Conservation (phyloP, 2,113 vertebrate species). For the Pygoscelis antarcticus region DNA sequence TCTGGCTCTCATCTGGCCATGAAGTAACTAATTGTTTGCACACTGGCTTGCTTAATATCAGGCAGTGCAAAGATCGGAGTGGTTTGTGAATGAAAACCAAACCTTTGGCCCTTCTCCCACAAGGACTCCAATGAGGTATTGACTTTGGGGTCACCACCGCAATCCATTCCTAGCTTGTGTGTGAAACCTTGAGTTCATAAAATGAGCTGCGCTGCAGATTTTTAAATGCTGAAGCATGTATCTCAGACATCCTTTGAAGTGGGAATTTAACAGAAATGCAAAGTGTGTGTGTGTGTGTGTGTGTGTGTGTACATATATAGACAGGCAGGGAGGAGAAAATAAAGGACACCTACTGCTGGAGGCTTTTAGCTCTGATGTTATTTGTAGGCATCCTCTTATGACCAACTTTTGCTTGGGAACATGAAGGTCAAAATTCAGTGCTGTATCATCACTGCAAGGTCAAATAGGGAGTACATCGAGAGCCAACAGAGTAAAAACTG, state of each 20-base stretch:
- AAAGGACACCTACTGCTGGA: background rate
- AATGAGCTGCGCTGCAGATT: background rate
- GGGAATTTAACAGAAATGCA: background rate
- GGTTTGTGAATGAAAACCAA: background rate
- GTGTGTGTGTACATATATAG: accelerated
- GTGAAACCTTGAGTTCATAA: background rate
- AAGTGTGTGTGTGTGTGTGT: background rate
- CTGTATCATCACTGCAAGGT: background rate
- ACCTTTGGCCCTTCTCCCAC: background rate
- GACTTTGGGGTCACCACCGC: background rate
- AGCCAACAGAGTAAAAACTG: background rate
- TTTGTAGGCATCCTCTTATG: background rate
- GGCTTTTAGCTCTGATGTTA: background rate
- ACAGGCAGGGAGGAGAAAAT: background rate
- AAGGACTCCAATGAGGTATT: background rate
- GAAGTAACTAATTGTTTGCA: background rate
- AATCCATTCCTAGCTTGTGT: background rate
- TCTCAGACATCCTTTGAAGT: background rate
- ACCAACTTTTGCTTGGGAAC: background rate
- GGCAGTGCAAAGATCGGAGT: background rate
- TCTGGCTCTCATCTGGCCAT: background rate
- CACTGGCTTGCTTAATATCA: background rate
- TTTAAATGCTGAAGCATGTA: background rate
- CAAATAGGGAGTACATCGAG: background rate
- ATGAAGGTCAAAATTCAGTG: background rate